Evolutionary conservation across 2,113 vertebrate genomes (phyloP).

Genomic region (Sapayoa aenigma): DNA sequence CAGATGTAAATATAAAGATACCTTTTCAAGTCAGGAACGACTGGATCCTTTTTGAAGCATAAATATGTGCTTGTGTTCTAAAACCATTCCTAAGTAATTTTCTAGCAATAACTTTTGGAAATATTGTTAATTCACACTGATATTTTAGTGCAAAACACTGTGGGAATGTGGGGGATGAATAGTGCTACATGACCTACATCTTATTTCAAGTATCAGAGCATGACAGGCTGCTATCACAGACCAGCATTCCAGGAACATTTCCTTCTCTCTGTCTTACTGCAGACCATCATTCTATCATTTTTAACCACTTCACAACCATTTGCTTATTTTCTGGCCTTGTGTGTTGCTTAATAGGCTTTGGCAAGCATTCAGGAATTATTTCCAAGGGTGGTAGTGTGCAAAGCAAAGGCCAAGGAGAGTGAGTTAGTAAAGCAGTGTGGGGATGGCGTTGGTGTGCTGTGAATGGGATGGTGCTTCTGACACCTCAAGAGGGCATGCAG

Average conservation of each 20-base stretch:
- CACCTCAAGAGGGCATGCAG: background rate
- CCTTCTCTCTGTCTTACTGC: background rate
- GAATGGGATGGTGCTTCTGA: background rate
- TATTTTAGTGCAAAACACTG: background rate
- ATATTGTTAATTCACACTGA: background rate
- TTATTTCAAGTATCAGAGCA: background rate
- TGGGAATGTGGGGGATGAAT: background rate
- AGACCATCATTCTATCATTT: background rate
- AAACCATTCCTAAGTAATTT: background rate
- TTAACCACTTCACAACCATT: background rate
- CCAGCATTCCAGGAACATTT: background rate
- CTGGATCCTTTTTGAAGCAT: background rate
- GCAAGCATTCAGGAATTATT: background rate
- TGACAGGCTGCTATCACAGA: background rate
- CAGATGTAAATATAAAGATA: background rate
- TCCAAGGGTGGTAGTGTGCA: background rate
- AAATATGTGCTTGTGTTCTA: background rate
- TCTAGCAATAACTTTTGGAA: background rate
- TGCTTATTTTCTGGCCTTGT: background rate
- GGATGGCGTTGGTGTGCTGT: background rate
- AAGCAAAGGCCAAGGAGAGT: background rate
- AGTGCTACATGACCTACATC: background rate
- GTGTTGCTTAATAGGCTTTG: background rate
- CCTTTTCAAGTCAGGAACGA: background rate
- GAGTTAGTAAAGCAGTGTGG: conserved; percentile 14